These are phyloP conservation scores for Saturnia pavonia DNA, from an alignment of 2,888 invertebrate species.

Conservation along the genomic window DNA sequence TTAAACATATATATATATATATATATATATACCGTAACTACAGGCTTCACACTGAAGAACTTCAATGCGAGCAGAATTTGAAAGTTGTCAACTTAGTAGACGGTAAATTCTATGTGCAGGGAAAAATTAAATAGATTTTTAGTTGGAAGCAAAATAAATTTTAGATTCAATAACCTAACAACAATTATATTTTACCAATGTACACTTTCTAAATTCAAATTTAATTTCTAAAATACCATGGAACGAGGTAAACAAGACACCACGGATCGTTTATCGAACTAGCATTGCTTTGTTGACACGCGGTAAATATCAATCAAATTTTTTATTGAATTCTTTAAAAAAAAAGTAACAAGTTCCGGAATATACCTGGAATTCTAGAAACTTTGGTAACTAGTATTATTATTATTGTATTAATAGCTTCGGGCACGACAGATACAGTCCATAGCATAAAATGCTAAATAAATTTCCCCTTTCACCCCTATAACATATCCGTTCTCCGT, in stretches of 20 bases:
- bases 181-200: no score
- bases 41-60: not conserved
- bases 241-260: not conserved
- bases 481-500: not conserved
- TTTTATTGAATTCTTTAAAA: not conserved
- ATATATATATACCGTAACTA: not conserved
- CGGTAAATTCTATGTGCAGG: not conserved
- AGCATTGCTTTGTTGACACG: not conserved
- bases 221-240: not conserved
- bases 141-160: no score
- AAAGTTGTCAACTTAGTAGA: not conserved
- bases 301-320: not conserved
- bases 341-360: not conserved
- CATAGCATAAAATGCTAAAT: not conserved
- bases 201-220: not conserved
- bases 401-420: not conserved
- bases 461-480: not conserved
- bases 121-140: not conserved
- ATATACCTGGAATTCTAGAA: not conserved
- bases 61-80: not conserved
- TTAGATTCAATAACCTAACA: no score
- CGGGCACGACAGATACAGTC: not conserved
- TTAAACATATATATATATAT: no score
- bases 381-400: not conserved
- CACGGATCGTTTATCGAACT: not conserved